Base-by-base conservation (phyloP, 92 coral and sea anemone species). In the Umimayanthus kanabou region DNA sequence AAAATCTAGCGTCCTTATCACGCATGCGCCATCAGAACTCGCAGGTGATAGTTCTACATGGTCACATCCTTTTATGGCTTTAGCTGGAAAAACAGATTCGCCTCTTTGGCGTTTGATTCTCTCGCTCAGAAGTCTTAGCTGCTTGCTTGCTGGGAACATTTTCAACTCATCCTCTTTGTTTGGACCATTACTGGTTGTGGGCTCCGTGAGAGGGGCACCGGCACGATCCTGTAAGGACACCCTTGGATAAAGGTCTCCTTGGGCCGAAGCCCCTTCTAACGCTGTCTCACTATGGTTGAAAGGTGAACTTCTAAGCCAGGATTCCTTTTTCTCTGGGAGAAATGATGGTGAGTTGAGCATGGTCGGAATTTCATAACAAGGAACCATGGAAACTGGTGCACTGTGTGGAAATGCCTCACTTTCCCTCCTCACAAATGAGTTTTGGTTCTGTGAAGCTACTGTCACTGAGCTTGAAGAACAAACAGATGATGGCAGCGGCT, bases 91-190 rank as follows among this genome's bases (percentile, higher is more conserved):
- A 18, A 74, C 84, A 4, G 89, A 9, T 5, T 86, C 67, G 10
- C 89, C 91, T 42, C 94, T 84, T 53, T 93, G 96, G 70, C 94
- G 88, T 47, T 80, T 49, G 67, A 92, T 39, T 25, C 93, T 90
- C 81, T 93, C 98, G 67, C 96, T 93, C 43, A 95, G 88, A 88
- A 93, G 86, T 85, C 92, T 91, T 39, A 95, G 88, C 73, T 93
- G 94, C 53, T 94, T 86, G 77, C 98, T 95, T 66, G 98, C 98
- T 15, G 98, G 93, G 30, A 95, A 95, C 81, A 89, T 93, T 65
- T 93, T 88, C n/a, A 88, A 90, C 50, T 90, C 89, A 72, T 93
- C 95, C 42, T 87, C 80, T 20, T 82, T 20, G 25, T 69, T 72
- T 20, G 87, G n/a, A 55, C 72, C 73, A n/a, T 10, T 69, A 23